Evolutionary conservation across 2,113 vertebrate genomes (phyloP).

Genomic region (Perca schrenkii): DNA sequence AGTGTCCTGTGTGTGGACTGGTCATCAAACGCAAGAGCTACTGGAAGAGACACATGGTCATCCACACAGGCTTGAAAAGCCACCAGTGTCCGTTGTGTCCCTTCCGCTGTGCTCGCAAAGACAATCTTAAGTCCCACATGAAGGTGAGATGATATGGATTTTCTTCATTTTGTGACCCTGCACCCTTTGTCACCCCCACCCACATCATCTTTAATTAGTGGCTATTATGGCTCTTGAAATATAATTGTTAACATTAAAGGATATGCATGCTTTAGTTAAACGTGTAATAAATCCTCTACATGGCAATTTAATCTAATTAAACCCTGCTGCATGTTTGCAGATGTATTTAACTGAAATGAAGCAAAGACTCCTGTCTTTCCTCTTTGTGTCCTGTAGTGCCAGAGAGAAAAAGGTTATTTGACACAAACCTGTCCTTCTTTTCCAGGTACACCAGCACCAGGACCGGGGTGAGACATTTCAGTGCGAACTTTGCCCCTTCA

Average conservation of each 20-base stretch:
- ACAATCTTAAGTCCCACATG: slow-evolving; percentile 99
- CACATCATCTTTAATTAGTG: slow-evolving; percentile 25
- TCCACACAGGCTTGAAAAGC: slow-evolving; percentile 99
- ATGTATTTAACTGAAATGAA: slow-evolving; percentile 8
- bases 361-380: background rate
- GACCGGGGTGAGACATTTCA: slow-evolving; percentile 99
- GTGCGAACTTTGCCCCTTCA: slow-evolving; percentile 98
- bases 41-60: slow-evolving; percentile 99
- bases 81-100: slow-evolving; percentile 98
- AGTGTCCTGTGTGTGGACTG: slow-evolving; percentile 98
- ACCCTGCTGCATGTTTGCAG: slow-evolving; percentile 12
- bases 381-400: background rate
- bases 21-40: slow-evolving; percentile 99
- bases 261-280: slow-evolving; percentile 29
- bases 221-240: slow-evolving; percentile 22
- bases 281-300: slow-evolving; percentile 9
- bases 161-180: slow-evolving; percentile 17
- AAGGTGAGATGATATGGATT: slow-evolving; percentile 88
- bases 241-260: slow-evolving; percentile 47
- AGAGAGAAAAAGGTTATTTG: slow-evolving; percentile 15
- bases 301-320: slow-evolving; percentile 8
- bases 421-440: slow-evolving; percentile 32
- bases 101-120: slow-evolving; percentile 99
- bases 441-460: slow-evolving; percentile 99
- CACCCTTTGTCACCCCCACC: background rate